These are phyloP conservation scores for Eumeta japonica DNA, from an alignment of 1,140 invertebrate genomes.

Conservation along the genomic window DNA sequence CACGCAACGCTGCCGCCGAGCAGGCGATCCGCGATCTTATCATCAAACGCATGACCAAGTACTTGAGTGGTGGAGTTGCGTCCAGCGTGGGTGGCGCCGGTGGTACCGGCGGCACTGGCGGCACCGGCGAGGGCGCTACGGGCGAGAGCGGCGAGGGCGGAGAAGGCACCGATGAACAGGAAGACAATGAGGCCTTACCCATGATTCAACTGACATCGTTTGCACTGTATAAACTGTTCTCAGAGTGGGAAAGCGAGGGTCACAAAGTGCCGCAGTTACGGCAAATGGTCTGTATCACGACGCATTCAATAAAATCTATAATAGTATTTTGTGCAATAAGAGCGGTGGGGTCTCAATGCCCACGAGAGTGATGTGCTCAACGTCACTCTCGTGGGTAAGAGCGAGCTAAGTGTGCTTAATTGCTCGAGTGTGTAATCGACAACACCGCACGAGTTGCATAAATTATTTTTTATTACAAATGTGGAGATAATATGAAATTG, in stretches of 20 bases:
- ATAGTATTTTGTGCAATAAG: slow-evolving; percentile 5
- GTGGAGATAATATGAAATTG: no score
- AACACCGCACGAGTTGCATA: no score
- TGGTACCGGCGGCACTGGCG: no score
- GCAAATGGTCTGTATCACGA: slow-evolving; percentile 12
- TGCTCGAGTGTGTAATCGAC: no score
- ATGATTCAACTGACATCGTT: slow-evolving; percentile 75
- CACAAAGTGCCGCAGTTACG: slow-evolving; percentile 62
- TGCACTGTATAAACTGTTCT: slow-evolving; percentile 73
- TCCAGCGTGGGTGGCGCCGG: slow-evolving; percentile 1
- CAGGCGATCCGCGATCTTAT: slow-evolving; percentile 70
- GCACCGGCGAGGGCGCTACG: slow-evolving; percentile 3
- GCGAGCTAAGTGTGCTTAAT: no score
- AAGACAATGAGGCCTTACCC: slow-evolving; percentile 57
- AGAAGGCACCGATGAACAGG: neutral
- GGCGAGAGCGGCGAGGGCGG: slow-evolving; percentile 3
- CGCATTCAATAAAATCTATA: neutral
- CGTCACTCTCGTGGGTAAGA: neutral
- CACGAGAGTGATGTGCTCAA: slow-evolving; percentile 24
- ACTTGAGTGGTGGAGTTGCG: slow-evolving; percentile 22
- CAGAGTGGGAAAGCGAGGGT: slow-evolving; percentile 73
- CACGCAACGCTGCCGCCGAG: slow-evolving; percentile 68
- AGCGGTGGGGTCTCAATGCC: neutral
- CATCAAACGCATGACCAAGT: slow-evolving; percentile 65
- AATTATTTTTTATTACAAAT: no score